Base-by-base conservation (phyloP, 2,888 invertebrate genomes). In the Malthinus flaveolus region DNA sequence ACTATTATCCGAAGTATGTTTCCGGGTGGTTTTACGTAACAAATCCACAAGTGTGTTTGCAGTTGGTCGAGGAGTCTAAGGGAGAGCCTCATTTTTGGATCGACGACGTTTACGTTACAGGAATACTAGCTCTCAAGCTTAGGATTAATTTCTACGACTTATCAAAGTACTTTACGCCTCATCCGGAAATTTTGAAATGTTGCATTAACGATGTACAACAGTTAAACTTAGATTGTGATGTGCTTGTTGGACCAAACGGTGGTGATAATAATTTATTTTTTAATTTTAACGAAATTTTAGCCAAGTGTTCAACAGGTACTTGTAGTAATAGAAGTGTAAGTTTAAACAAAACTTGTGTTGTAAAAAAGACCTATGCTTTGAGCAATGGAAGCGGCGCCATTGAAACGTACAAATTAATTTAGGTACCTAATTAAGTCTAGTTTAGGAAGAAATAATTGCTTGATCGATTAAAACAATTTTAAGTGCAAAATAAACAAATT, bases 21-120 rank as follows among this genome's bases (percentile, higher is more conserved):
- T 92, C 92, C 4, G 93, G 93, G 1, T 93, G 93, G 93, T 83
- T 91, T 68, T 94, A 94, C 66, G 80, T 91, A 1, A 89, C 90
- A 1, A 90, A 87, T 54, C 84, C 87, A 0, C 78, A 82, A 62
- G 83, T 87, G 1, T 88, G 87, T 0, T 71, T 73, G 11, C 79
- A 79, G 12, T 72, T 95, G 48, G 80, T 85, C 13, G 72, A 80
- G 2, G 79, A 83, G 64, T 83, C 87, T 0, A 73, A 79, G 32
- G 73, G 78, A 33, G 79, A 84, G n/a, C 80, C 83, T 11, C 90
- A 88, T 68, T 95, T 96, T 78, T 96, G 95, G 95, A 93, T 96
- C 59, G 95, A 96, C 72, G 95, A 96, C 74, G 88, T 91, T 42
- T 90, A 88, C 74, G 79, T 95, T 0, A 95, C 95, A 0, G 95